Percentiles rank a stretch among this genome's conserved stretches.
These are phyloP conservation scores for Hemibagrus guttatus DNA, from an alignment of 2,797 vertebrate genomes.

Conservation along the genomic window DNA sequence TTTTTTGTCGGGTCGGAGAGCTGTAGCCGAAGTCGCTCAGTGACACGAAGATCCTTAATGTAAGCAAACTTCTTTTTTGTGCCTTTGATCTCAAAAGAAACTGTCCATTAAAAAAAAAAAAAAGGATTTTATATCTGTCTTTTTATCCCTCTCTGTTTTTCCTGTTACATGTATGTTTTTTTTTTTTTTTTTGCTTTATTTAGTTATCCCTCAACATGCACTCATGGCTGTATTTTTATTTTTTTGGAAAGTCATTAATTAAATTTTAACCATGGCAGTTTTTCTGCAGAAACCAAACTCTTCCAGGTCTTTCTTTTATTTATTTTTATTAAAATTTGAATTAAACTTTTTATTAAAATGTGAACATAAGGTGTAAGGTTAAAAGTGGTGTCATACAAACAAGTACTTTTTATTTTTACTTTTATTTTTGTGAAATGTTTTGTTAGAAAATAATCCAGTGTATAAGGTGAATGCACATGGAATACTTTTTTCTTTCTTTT, in stretches of 20 bases:
- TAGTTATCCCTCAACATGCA: constrained; percentile 75
- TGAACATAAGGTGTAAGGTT: neutral
- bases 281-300: constrained; percentile 84
- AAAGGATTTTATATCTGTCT: constrained; percentile 86
- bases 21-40: constrained; percentile 76
- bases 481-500: too few species aligned
- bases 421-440: too few species aligned
- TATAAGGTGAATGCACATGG: too few species aligned
- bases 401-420: too few species aligned
- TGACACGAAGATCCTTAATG: constrained; percentile 95
- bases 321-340: too few species aligned
- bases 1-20: constrained; percentile 68
- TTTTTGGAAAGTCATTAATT: constrained; percentile 89
- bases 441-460: too few species aligned
- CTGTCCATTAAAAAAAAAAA: neutral
- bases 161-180: constrained; percentile 77
- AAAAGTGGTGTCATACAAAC: too few species aligned
- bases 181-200: constrained; percentile 48
- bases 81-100: neutral
- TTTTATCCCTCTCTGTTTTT: constrained; percentile 89
- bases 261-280: constrained; percentile 88
- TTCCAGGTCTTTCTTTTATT: constrained; percentile 78
- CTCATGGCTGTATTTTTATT: constrained; percentile 85
- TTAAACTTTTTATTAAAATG: neutral
- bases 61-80: constrained; percentile 87